Evolutionary conservation across 2,797 vertebrate species (phyloP), one percentile per base, ranked within the genome.

Genomic region (Ambastaia sidthimunki): DNA sequence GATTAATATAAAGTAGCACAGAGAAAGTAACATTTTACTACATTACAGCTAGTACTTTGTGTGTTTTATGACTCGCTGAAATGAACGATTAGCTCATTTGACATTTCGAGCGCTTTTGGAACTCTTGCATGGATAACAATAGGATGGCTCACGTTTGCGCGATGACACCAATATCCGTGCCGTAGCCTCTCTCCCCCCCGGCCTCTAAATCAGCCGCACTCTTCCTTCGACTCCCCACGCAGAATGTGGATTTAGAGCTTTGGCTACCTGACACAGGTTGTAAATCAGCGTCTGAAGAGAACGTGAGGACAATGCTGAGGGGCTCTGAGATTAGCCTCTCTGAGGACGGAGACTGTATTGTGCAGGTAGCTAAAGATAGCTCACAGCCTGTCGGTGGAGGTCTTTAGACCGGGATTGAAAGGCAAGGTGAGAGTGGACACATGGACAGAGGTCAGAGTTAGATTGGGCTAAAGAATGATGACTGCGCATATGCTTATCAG

Each of bases 381-480:
- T 11, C 70, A 41, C 52, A 76, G 70, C 65, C 44, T 34, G 65
- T 80, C 48, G 50, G 66, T 70, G 54, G 82, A 80, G 74, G 66
- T 66, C 72, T 68, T 54, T 80, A 69, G 69, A 70, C 19, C 31
- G 44, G 62, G 25, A 71, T n/a, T 7, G 62, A 72, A 77, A 75
- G 82, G 80, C 78, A 82, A 82, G 76, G 74, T 80, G 84, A 77
- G 78, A 70, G 50, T 83, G 68, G 81, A 75, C 59, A 44, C 67
- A 71, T 34, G 37, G 57, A 50, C 57, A 67, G 63, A 67, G 66
- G 74, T 84, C 75, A 68, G 13, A 68, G 63, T 77, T 59, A 74
- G 52, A 82, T 77, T 77, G 77, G 57, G 28, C 31, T 44, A 13
- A 78, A 54, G 66, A 71, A 78, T 57, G 66, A 74, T 74, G 70